Conservation (phyloP, 2,797 vertebrate species). For the Adelosebastes latens region DNA sequence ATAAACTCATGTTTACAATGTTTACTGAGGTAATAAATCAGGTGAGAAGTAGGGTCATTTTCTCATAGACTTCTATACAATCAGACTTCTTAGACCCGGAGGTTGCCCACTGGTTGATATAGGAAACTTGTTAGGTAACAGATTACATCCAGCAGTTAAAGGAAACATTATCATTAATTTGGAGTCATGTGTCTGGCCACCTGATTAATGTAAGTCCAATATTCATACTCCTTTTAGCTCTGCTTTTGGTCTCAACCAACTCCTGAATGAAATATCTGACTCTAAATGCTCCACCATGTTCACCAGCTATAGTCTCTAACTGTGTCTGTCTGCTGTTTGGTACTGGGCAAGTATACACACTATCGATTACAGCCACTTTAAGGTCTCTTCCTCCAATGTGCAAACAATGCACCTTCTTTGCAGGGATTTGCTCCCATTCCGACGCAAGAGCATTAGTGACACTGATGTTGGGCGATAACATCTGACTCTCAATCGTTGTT, state of each 20-base stretch:
- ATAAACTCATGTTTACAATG: no score
- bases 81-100: no score
- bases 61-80: no score
- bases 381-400: not conserved
- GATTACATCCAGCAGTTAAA: not conserved
- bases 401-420: not conserved
- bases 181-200: not conserved
- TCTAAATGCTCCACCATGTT: not conserved
- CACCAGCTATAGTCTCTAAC: not conserved
- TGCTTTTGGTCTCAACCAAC: not conserved
- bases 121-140: not conserved
- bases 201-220: not conserved
- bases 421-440: not conserved
- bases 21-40: no score
- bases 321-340: not conserved
- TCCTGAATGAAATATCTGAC: not conserved
- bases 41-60: no score
- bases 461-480: not conserved
- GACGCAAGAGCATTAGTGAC: not conserved
- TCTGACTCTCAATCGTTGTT: no score
- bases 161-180: not conserved
- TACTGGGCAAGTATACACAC: not conserved
- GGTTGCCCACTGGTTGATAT: no score
- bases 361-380: not conserved
- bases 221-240: not conserved